Evolutionary conservation across 1,140 invertebrate species (phyloP).

Genomic region (Ceratosolen fusciceps): DNA sequence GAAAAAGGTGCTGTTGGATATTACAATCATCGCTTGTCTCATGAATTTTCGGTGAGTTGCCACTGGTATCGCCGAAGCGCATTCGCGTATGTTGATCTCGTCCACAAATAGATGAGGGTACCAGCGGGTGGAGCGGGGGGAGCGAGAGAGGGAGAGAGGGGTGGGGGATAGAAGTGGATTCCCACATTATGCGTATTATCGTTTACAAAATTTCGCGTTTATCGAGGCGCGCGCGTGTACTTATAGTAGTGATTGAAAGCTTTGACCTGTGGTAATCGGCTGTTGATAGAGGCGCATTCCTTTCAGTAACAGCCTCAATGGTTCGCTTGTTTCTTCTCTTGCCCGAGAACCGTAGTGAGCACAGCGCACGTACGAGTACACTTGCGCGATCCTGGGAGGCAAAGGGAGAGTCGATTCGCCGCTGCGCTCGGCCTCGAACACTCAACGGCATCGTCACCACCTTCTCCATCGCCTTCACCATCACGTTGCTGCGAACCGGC

Average conservation of each 20-base stretch:
- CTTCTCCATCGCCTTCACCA: too few relatives aligned
- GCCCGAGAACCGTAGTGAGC: neutral
- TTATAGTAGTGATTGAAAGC: constrained; percentile 61
- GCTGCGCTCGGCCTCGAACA: neutral
- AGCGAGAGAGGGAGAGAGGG: neutral
- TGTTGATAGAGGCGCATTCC: constrained; percentile 66
- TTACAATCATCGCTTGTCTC: constrained; percentile 54
- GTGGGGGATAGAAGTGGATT: neutral
- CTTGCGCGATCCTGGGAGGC: too few relatives aligned
- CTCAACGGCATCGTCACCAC: neutral
- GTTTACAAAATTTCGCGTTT: constrained; percentile 28
- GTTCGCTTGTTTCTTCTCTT: constrained; percentile 62
- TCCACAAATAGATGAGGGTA: too few relatives aligned
- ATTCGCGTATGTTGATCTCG: neutral
- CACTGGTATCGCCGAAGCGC: neutral
- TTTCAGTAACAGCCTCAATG: constrained; percentile 64
- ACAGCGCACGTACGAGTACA: neutral
- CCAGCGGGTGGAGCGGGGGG: neutral
- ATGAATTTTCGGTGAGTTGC: constrained; percentile 60
- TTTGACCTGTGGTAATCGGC: constrained; percentile 69
- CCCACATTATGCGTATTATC: constrained; percentile 18
- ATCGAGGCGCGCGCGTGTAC: constrained; percentile 22
- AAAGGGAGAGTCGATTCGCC: neutral
- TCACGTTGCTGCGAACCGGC: too few relatives aligned
- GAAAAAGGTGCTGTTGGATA: constrained; percentile 34